A percentile compares a stretch with the other conserved stretches of the same genome.
Evolutionary conservation across 2,797 vertebrate species (phyloP).

Genomic region (Todus mexicanus): DNA sequence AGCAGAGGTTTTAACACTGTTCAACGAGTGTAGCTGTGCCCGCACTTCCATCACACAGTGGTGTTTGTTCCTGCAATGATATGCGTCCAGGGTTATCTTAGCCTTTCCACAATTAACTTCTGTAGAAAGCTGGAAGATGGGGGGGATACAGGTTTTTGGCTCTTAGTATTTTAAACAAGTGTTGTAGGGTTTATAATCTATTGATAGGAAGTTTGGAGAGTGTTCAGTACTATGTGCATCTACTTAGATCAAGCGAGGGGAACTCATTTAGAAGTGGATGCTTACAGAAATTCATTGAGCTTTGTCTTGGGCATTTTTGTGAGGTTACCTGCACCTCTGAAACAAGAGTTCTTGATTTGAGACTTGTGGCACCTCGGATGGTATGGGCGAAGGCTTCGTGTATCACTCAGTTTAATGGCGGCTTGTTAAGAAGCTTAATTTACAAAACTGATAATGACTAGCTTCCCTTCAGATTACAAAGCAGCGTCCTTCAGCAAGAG

Average conservation of each 20-base stretch:
- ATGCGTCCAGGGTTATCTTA: background rate
- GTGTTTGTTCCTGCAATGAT: background rate
- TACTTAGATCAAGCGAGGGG: background rate
- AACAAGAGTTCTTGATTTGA: background rate
- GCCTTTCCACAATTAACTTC: background rate
- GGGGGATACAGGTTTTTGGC: background rate
- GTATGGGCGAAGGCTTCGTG: background rate
- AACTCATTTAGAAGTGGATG: background rate
- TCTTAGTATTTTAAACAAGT: background rate
- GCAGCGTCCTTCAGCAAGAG: background rate
- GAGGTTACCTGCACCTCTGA: background rate
- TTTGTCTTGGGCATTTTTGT: background rate
- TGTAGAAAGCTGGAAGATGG: background rate
- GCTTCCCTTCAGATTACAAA: background rate
- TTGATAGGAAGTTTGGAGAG: background rate
- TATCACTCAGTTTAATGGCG: background rate
- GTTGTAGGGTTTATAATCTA: background rate
- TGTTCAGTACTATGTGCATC: background rate
- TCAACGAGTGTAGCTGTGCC: background rate
- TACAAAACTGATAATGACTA: background rate
- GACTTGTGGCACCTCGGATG: background rate
- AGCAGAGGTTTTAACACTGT: background rate
- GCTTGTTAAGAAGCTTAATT: background rate
- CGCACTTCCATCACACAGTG: background rate
- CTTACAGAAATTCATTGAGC: background rate